These are phyloP conservation scores for Epinotia nisella DNA, from an alignment of 2,888 invertebrate species.

Conservation along the genomic window DNA sequence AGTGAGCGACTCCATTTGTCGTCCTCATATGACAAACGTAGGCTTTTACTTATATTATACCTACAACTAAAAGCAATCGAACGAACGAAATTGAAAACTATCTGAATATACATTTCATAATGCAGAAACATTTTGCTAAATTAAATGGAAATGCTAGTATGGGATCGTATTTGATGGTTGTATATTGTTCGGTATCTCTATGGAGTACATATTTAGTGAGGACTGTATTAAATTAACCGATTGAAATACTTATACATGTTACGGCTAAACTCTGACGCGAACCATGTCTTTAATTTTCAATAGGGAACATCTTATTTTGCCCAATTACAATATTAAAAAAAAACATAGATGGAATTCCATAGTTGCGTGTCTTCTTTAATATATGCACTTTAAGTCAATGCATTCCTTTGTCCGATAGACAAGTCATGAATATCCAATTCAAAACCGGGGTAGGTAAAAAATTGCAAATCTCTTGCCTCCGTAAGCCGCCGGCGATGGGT, in stretches of 20 bases:
- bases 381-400: not conserved
- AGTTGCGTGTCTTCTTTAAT: not conserved
- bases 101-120: slow-evolving; percentile 4
- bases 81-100: slow-evolving; percentile 22
- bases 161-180: not conserved
- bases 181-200: not conserved
- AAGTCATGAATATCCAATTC: not conserved
- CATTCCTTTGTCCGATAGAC: not conserved
- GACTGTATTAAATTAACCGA: not conserved
- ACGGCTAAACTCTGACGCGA: not conserved
- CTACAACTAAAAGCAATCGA: slow-evolving; percentile 32
- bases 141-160: not conserved
- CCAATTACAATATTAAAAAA: not conserved
- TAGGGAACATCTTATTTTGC: not conserved
- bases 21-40: slow-evolving; percentile 46
- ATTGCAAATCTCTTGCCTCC: slow-evolving; percentile 50
- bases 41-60: slow-evolving; percentile 35
- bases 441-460: slow-evolving; percentile 49
- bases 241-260: not conserved
- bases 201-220: not conserved
- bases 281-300: not conserved
- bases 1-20: slow-evolving; percentile 49
- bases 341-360: not conserved
- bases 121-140: slow-evolving; percentile 22
- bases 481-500: slow-evolving; percentile 65